These are phyloP conservation scores for Acyrthosiphon pisum DNA, from an alignment of 1,140 invertebrate genomes.

Conservation along the genomic window DNA sequence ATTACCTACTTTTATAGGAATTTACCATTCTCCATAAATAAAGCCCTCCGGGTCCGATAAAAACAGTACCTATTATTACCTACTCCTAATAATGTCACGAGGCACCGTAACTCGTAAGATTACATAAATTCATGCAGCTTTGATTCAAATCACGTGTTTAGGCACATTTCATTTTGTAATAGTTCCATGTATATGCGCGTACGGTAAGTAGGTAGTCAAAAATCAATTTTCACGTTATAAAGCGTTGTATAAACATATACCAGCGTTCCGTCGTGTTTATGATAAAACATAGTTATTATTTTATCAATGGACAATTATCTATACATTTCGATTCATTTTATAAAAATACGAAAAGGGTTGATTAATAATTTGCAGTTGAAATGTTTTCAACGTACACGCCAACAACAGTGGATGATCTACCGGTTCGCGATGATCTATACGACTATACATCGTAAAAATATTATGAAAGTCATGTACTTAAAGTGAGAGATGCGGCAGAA, in stretches of 20 bases:
- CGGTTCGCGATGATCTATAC: no score
- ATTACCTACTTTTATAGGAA: no score
- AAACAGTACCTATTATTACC: slow-evolving; percentile 2
- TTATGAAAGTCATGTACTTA: no score
- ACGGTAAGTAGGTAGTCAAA: not conserved
- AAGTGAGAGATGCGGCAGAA: no score
- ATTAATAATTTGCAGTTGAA: no score
- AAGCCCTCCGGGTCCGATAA: not conserved
- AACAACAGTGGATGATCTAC: no score
- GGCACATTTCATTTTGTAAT: not conserved
- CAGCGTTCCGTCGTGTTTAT: not conserved
- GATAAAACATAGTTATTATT: not conserved
- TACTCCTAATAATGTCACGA: not conserved
- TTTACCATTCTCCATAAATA: not conserved
- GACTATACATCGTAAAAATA: no score
- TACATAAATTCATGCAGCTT: not conserved
- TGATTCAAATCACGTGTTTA: not conserved
- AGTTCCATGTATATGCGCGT: not conserved
- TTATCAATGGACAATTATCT: not conserved
- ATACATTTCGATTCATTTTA: not conserved
- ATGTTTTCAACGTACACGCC: no score
- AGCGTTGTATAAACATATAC: not conserved
- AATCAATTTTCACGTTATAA: not conserved
- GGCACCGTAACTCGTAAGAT: not conserved
- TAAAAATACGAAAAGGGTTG: no score